Base-by-base conservation (phyloP, 2,888 invertebrate species). In the Vannuccia rotundouncinata region DNA sequence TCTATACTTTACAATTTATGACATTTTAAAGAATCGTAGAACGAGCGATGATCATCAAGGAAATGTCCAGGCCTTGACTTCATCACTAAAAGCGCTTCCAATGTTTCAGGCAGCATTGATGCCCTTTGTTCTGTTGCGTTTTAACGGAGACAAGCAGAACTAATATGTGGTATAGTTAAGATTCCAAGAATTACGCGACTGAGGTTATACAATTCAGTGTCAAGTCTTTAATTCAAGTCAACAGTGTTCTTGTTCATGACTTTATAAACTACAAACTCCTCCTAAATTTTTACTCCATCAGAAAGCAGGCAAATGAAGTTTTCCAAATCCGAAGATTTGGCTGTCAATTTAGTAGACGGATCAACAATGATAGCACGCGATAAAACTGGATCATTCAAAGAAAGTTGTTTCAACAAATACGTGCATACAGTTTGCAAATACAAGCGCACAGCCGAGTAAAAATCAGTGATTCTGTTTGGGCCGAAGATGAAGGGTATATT, bases 121-220 rank as follows among this genome's bases (percentile, higher is more conserved):
- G 78, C 59, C 45, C 81, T 81, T 76, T 82, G 82, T 0, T 83
- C 82, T 31, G 82, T 83, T 66, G 77, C 79, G 78, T 83, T 83
- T 59, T 83, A 82, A 22, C 81, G 31, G 1, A 83, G 82, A 80
- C 83, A 82, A 31, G 82, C 82, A 10, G 83, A 82, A 82, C 81
- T 82, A 66, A 80, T 80, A 79, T 83, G 83, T 29, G 82, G 83
- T 0, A 83, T 82, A 10, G 82, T 83, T 60, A 83, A 27, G 60
- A 82, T n/a, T n/a, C n/a, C n/a, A n/a, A n/a, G n/a, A n/a, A n/a
- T n/a, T n/a, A n/a, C n/a, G n/a, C n/a, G n/a, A n/a, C n/a, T n/a
- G n/a, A n/a, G n/a, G n/a, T n/a, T n/a, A n/a, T n/a, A n/a, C n/a
- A n/a, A n/a, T n/a, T n/a, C n/a, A n/a, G n/a, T n/a, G n/a, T n/a